A percentile compares a stretch with the other conserved stretches of the same genome.
These are phyloP conservation scores for Paracentrotus lividus DNA, from an alignment of 53 echinoderm and acorn worm genomes.

Conservation along the genomic window DNA sequence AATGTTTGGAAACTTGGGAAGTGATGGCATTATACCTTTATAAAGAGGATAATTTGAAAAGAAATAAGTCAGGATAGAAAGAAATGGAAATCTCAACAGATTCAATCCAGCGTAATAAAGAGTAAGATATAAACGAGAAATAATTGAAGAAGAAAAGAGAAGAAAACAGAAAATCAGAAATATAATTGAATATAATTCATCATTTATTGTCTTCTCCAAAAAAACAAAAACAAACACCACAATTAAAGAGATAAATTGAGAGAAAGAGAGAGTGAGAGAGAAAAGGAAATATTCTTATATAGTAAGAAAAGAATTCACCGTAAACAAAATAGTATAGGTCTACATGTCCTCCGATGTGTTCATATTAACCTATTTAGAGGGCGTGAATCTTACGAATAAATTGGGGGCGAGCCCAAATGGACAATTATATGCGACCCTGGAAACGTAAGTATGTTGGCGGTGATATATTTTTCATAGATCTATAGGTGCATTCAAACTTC, in stretches of 20 bases:
- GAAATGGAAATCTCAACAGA: background rate
- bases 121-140: background rate
- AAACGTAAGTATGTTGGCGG: background rate
- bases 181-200: background rate
- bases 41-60: too few species aligned
- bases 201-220: background rate
- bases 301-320: background rate
- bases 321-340: background rate
- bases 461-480: background rate
- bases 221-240: background rate
- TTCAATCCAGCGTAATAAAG: background rate
- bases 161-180: background rate
- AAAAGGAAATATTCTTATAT: background rate
- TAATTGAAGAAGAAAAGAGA: background rate
- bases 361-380: too few species aligned
- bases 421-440: background rate
- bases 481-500: conserved; percentile 27
- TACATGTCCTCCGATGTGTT: background rate
- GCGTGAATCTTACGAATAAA: background rate
- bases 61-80: too few species aligned
- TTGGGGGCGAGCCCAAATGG: background rate
- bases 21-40: too few species aligned
- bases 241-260: background rate
- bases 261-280: background rate
- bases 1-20: too few species aligned